phyloP scores from a whole-genome alignment of 2,888 invertebrate species.

The Papilio gigon region DNA sequence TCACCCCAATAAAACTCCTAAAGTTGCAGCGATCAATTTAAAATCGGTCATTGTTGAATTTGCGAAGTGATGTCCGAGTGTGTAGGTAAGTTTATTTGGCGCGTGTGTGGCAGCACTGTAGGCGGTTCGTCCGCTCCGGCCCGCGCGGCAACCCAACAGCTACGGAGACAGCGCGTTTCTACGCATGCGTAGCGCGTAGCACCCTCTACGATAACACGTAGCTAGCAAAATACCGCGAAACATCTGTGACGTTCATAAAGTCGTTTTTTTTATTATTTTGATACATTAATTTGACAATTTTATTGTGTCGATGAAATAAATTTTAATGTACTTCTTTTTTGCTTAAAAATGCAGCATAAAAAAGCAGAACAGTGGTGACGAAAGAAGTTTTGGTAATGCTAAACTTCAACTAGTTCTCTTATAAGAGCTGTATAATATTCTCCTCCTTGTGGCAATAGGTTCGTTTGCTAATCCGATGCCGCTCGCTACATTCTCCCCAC shows the following conservation, averaged over 20 bases:
- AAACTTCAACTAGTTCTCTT: slow-evolving; percentile 38
- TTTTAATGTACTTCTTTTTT: neutral
- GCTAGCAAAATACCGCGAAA: slow-evolving; percentile 34
- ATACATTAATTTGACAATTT: neutral
- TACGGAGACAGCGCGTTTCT: slow-evolving; percentile 48
- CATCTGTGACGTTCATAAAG: neutral
- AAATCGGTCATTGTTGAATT: slow-evolving; percentile 36
- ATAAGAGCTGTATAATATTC: slow-evolving; percentile 59
- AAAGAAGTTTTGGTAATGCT: slow-evolving; percentile 26
- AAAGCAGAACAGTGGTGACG: neutral
- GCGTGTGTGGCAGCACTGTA: slow-evolving; percentile 58
- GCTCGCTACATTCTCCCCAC: slow-evolving; percentile 40
- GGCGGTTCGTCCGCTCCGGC: slow-evolving; percentile 49
- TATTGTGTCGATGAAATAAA: no score
- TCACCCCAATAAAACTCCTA: slow-evolving; percentile 30
- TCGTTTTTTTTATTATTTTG: neutral
- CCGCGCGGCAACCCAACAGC: slow-evolving; percentile 51
- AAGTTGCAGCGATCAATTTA: neutral
- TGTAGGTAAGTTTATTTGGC: slow-evolving; percentile 40
- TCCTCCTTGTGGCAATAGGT: slow-evolving; percentile 59
- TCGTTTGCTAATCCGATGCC: slow-evolving; percentile 48
- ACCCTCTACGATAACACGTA: neutral
- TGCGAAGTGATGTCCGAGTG: slow-evolving; percentile 48
- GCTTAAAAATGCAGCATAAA: neutral
- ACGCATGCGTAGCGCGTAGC: slow-evolving; percentile 56